Conservation (phyloP, 2,113 vertebrate genomes). For the Telmatochromis brichardi region DNA sequence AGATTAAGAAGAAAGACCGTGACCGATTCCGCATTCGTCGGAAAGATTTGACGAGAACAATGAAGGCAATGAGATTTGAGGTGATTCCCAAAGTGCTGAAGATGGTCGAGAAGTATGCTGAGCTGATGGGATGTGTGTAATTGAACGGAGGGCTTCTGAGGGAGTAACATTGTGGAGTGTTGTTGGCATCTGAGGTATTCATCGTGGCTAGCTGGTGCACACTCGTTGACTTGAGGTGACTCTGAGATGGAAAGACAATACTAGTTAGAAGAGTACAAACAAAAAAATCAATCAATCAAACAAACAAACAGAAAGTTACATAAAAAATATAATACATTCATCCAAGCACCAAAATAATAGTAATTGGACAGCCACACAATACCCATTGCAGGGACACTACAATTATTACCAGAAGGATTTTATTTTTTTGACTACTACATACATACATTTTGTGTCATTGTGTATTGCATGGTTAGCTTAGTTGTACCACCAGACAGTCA, state of each 20-base stretch:
- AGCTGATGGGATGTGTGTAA: slow-evolving; percentile 48
- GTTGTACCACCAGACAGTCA: not conserved
- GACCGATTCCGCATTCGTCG: slow-evolving; percentile 58
- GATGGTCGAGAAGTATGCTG: slow-evolving; percentile 73
- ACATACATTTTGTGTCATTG: not conserved
- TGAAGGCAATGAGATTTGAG: slow-evolving; percentile 88
- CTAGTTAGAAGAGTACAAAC: not conserved
- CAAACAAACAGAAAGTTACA: not conserved
- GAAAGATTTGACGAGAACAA: slow-evolving; percentile 77
- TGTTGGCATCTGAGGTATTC: slow-evolving; percentile 15
- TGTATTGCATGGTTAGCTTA: not conserved
- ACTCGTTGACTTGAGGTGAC: not conserved
- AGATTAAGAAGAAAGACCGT: slow-evolving; percentile 85
- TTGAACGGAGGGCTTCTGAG: slow-evolving; percentile 53
- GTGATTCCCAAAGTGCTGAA: slow-evolving; percentile 79
- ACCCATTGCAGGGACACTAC: not conserved
- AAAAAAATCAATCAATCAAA: not conserved
- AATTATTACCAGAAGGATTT: not conserved
- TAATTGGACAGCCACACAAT: not conserved
- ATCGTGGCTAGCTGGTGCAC: not conserved
- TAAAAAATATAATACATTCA: not conserved
- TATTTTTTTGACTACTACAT: not conserved
- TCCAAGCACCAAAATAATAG: not conserved
- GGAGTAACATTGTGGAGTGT: slow-evolving; percentile 59
- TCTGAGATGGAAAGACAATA: not conserved